Percentiles rank a stretch among this genome's conserved stretches.
Evolutionary conservation across 2,888 invertebrate species (phyloP).

Genomic region (Tricholauxania praeusta): DNA sequence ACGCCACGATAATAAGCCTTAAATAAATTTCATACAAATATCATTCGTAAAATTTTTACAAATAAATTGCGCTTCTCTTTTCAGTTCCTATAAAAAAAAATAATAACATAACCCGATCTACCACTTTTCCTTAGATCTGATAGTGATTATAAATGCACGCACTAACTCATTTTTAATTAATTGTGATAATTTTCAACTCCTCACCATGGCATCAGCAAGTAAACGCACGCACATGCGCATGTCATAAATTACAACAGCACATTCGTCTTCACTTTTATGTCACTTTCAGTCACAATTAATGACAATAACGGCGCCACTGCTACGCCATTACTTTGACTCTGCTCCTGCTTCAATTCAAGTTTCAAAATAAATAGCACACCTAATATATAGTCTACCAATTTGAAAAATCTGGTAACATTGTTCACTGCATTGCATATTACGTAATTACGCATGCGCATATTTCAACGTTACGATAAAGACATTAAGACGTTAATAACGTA

Average conservation of each 20-base stretch:
- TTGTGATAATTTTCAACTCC: constrained; percentile 17
- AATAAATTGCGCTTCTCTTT: no score
- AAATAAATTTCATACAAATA: no score
- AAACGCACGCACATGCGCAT: neutral
- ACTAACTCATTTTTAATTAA: constrained; percentile 17
- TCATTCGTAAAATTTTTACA: no score
- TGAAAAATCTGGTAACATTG: constrained; percentile 1
- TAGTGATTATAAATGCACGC: neutral
- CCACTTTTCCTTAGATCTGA: no score
- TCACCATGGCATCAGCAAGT: neutral
- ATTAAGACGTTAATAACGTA: constrained; percentile 5
- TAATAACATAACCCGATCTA: no score
- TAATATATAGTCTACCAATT: neutral
- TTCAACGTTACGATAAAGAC: constrained; percentile 20
- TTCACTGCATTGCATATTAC: constrained; percentile 5
- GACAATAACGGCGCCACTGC: neutral
- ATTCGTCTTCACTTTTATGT: constrained; percentile 20
- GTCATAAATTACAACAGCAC: neutral
- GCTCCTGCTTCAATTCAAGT: neutral
- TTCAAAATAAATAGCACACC: neutral
- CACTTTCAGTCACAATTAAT: constrained; percentile 19
- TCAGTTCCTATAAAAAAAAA: no score
- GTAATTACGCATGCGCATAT: constrained; percentile 28
- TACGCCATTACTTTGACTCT: neutral
- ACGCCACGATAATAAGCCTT: no score